These are phyloP conservation scores for Antigone vipio DNA, from an alignment of 2,113 vertebrate genomes.

Conservation along the genomic window DNA sequence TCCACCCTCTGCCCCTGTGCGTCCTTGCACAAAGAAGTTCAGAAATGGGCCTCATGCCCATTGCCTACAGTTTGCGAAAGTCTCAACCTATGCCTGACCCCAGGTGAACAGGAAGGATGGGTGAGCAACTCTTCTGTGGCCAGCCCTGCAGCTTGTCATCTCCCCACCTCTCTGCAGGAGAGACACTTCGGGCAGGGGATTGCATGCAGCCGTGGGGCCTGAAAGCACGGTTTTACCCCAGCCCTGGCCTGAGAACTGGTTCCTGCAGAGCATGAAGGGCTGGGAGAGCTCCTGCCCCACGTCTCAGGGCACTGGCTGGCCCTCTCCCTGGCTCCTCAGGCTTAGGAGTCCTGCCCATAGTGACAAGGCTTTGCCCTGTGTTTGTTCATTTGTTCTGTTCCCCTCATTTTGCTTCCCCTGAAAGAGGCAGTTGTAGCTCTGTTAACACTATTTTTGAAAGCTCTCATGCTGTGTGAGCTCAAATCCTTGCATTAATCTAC, in stretches of 20 bases:
- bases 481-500: conserved; percentile 81
- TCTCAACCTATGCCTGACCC: not conserved
- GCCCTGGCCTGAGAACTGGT: not conserved
- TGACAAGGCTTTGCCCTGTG: conserved; percentile 22
- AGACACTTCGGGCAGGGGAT: not conserved
- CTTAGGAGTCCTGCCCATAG: not conserved
- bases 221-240: not conserved
- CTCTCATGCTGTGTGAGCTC: conserved; percentile 78
- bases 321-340: not conserved
- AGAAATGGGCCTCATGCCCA: not conserved
- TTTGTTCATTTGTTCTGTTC: conserved; percentile 70
- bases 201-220: not conserved
- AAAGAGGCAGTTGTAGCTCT: conserved; percentile 72
- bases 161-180: not conserved
- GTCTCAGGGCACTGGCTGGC: fast-evolving
- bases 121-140: fast-evolving
- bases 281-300: not conserved
- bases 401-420: conserved; percentile 67
- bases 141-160: not conserved
- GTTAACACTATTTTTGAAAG: conserved; percentile 79
- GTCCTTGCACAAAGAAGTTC: not conserved
- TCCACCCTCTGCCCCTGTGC: not conserved
- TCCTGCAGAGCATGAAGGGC: not conserved
- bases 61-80: conserved; percentile 30
- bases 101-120: not conserved